These are phyloP conservation scores for Stegastes partitus DNA, from an alignment of 2,113 vertebrate species.

Conservation along the genomic window DNA sequence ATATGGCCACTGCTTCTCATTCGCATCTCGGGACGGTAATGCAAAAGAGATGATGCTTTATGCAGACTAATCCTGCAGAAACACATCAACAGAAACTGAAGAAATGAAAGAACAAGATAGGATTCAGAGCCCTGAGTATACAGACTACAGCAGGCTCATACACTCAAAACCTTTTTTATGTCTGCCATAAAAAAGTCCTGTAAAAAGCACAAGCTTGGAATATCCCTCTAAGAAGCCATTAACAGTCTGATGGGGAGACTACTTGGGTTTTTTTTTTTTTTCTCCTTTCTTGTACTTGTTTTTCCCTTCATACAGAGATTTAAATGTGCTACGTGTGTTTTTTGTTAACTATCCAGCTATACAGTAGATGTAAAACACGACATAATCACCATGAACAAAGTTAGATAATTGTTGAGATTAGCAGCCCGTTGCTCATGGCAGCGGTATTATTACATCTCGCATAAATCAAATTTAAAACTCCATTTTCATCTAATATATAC, in stretches of 20 bases:
- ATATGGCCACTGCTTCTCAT: slow-evolving; percentile 25
- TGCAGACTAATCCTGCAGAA: slow-evolving; percentile 43
- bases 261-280: not conserved
- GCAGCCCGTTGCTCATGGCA: not conserved
- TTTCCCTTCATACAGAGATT: not conserved
- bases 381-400: not conserved
- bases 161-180: slow-evolving; percentile 19
- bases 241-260: not conserved
- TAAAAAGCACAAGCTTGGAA: not conserved
- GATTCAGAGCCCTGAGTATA: slow-evolving; percentile 22
- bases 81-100: slow-evolving; percentile 19
- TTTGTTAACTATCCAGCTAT: not conserved
- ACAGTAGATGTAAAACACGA: not conserved
- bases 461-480: slow-evolving; percentile 2
- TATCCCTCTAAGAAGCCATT: slow-evolving; percentile 13
- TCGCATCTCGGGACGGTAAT: slow-evolving; percentile 25
- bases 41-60: slow-evolving; percentile 51
- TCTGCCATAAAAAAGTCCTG: slow-evolving; percentile 8
- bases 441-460: not conserved
- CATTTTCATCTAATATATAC: not conserved
- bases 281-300: not conserved
- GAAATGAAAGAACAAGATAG: slow-evolving; percentile 34
- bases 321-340: not conserved
- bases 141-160: not conserved
- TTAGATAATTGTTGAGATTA: not conserved